Evolutionary conservation across 2,888 invertebrate genomes (phyloP).

Genomic region (Aleiodes leptofemur): DNA sequence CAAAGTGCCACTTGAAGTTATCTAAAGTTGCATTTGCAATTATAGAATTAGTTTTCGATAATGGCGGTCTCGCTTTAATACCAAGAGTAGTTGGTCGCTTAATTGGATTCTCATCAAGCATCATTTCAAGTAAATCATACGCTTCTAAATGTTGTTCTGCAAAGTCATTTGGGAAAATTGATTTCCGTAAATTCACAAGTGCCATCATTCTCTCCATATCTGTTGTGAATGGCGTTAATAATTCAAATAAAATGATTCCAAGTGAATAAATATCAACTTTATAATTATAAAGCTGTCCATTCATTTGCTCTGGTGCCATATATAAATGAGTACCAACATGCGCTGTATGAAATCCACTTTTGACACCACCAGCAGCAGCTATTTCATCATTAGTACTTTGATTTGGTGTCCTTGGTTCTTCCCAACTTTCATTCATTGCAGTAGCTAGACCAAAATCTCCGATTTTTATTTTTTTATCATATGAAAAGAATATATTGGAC

Average conservation of each 20-base stretch:
- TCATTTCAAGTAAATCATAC: constrained; percentile 84
- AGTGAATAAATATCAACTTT: constrained; percentile 97
- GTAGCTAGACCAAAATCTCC: constrained; percentile 99
- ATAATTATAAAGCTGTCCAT: constrained; percentile 85
- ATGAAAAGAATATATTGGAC: constrained; percentile 94
- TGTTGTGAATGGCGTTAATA: constrained; percentile 92
- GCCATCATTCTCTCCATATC: constrained; percentile 90
- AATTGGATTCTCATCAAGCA: constrained; percentile 86
- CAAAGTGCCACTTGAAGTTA: constrained; percentile 77
- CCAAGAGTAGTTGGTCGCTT: constrained; percentile 86
- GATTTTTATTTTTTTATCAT: constrained; percentile 93
- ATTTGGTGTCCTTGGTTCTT: constrained; percentile 60
- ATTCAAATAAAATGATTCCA: constrained; percentile 95
- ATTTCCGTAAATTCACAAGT: constrained; percentile 81
- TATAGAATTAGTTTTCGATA: constrained; percentile 65
- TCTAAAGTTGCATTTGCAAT: constrained; percentile 72
- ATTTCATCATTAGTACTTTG: neutral
- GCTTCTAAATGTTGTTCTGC: constrained; percentile 81
- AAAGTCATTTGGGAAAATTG: constrained; percentile 84
- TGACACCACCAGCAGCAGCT: constrained; percentile 54
- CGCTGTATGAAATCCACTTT: constrained; percentile 76
- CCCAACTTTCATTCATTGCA: constrained; percentile 82
- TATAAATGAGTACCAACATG: constrained; percentile 93
- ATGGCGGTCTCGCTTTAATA: constrained; percentile 81
- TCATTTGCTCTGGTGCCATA: constrained; percentile 97